Percentiles rank a stretch among this genome's conserved stretches.
Evolutionary conservation across 2,797 vertebrate species (phyloP).

Genomic region (Carcharodon carcharias): DNA sequence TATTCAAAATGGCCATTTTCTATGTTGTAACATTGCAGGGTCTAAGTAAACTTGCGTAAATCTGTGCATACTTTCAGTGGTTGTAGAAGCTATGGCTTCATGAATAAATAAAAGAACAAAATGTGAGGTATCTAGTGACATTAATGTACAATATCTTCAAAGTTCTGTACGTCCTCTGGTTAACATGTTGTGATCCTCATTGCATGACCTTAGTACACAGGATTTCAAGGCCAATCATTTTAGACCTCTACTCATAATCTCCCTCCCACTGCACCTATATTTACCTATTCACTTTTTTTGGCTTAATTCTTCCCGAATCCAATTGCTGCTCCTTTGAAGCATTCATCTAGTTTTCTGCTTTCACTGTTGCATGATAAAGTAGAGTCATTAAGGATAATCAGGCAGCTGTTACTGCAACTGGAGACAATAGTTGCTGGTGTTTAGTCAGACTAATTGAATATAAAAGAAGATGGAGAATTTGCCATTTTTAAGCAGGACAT

Average conservation of each 20-base stretch:
- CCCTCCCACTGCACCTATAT: background rate
- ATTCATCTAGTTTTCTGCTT: constrained; percentile 32
- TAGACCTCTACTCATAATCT: background rate
- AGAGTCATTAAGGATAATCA: constrained; percentile 36
- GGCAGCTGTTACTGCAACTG: constrained; percentile 36
- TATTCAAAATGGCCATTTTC: background rate
- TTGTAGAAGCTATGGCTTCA: background rate
- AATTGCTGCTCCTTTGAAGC: background rate
- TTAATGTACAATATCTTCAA: background rate
- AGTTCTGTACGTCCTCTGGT: background rate
- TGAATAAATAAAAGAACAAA: background rate
- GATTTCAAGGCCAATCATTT: background rate
- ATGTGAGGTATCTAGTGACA: background rate
- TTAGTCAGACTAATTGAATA: constrained; percentile 34
- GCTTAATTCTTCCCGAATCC: background rate
- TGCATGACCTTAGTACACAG: background rate
- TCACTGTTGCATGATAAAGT: constrained; percentile 18
- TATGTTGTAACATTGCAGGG: background rate
- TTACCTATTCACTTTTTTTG: background rate
- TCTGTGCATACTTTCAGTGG: background rate
- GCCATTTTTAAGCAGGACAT: constrained; percentile 26
- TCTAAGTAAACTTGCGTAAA: background rate
- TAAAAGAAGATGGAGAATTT: constrained; percentile 31
- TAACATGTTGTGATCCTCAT: background rate
- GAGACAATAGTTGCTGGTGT: constrained; percentile 27